Conservation (phyloP, 2,888 invertebrate species). For the Hydriomena furcata region DNA sequence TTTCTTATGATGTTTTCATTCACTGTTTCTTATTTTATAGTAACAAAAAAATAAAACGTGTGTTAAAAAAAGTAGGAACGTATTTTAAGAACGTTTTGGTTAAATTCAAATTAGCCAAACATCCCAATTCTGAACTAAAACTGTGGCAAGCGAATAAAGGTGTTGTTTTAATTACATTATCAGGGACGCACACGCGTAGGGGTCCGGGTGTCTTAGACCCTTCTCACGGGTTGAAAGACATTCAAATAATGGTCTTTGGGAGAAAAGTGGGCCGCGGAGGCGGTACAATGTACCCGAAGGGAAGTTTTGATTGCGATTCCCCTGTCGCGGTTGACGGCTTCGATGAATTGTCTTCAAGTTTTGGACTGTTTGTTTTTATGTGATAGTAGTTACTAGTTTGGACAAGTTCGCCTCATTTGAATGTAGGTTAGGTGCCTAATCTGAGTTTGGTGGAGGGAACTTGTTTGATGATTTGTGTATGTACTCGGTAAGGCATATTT, state of each 20-base stretch:
- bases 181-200: slow-evolving; percentile 73
- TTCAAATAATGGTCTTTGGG: slow-evolving; percentile 80
- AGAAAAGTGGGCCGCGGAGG: slow-evolving; percentile 55
- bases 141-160: slow-evolving; percentile 64
- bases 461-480: slow-evolving; percentile 6
- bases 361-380: slow-evolving; percentile 48
- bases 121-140: slow-evolving; percentile 20
- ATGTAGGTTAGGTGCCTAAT: not conserved
- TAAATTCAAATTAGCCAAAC: slow-evolving; percentile 24
- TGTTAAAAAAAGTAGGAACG: not conserved
- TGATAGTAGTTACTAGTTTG: slow-evolving; percentile 26
- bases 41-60: too few species aligned
- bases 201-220: slow-evolving; percentile 61
- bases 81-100: not conserved
- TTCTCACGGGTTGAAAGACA: slow-evolving; percentile 82
- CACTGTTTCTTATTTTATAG: too few species aligned
- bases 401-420: slow-evolving; percentile 18
- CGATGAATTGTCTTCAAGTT: slow-evolving; percentile 57
- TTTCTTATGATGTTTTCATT: too few species aligned
- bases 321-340: slow-evolving; percentile 69
- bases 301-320: slow-evolving; percentile 77
- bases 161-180: slow-evolving; percentile 84
- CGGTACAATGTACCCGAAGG: slow-evolving; percentile 38
- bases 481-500: too few species aligned
- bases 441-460: not conserved